phyloP scores from a whole-genome alignment of 1,140 invertebrate genomes.

The Drosophila saltans region DNA sequence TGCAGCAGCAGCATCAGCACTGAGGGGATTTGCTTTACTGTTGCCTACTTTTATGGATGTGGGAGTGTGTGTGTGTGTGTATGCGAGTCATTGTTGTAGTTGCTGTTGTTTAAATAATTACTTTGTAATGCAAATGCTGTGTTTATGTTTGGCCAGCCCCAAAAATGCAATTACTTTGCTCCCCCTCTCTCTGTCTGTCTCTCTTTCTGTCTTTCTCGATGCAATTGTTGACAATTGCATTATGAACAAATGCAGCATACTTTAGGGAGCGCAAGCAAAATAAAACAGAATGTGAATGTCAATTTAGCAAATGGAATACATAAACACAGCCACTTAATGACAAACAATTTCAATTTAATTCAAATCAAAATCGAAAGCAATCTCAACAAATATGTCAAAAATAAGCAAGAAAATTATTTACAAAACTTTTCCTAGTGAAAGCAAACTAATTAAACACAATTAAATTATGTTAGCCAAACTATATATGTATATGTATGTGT shows the following conservation, averaged over 20 bases:
- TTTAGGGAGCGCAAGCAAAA: conserved; percentile 30
- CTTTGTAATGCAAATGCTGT: conserved; percentile 66
- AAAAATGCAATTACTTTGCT: conserved; percentile 68
- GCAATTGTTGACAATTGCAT: conserved; percentile 70
- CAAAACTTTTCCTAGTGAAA: background rate
- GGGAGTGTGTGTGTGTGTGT: conserved; percentile 1
- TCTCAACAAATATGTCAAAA: conserved; percentile 31
- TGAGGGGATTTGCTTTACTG: conserved; percentile 31
- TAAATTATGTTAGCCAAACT: background rate
- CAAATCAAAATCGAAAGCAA: conserved; percentile 28
- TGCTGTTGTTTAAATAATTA: conserved; percentile 66
- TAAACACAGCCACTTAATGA: background rate
- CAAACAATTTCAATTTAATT: background rate
- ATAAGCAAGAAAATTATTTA: conserved; percentile 21
- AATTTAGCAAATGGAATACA: background rate
- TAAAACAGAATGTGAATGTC: background rate
- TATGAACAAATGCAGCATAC: conserved; percentile 55
- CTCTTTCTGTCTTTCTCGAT: conserved; percentile 10
- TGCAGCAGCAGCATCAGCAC: conserved; percentile 27
- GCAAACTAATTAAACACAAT: background rate
- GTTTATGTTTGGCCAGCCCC: conserved; percentile 19
- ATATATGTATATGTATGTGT: no score
- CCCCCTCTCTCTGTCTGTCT: background rate
- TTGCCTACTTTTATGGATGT: conserved; percentile 7
- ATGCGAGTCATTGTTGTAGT: conserved; percentile 14